Base-by-base conservation (phyloP, 2,888 invertebrate species). In the Drosophila mercatorum region DNA sequence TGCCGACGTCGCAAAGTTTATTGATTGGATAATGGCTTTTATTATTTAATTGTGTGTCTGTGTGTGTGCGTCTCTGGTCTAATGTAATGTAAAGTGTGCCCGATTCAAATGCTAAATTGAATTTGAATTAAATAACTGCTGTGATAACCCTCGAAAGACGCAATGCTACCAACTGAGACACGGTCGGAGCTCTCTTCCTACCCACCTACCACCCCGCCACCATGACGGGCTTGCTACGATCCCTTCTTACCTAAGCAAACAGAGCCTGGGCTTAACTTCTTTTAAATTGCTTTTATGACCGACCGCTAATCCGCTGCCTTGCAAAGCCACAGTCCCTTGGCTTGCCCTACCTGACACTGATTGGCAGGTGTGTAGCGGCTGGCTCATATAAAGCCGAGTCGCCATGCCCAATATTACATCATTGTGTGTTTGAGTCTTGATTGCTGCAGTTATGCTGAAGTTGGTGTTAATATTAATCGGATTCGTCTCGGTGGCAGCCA, bases 1-100 rank as follows among this genome's bases (percentile, higher is more conserved):
- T 85, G 95, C 95, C 0, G 96, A 96, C 83, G 92, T 94, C n/a
- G 94, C 95, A 0, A 93, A 95, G 86, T 94, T 94, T 88, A 91
- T 93, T 51, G 87, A 92, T 47, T 95, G 95, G 95, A 94, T 95
- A 38, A 86, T 84, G 74, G 90, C 92, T 17, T 92, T 92, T 78
- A 84, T 90, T 26, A 80, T 89, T 47, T 91, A 88, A 63, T 47
- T n/a, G 4, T 17, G n/a, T 51, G n/a, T 11, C 1, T 31, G n/a
- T 51, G n/a, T 11, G 1, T 31, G n/a, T 4, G 47, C 10, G 31
- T 34, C n/a, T 5, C 49, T 40, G 12, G 22, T 49, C 10, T 10
- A n/a, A 26, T 53, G 53, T 47, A 41, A 34, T 56, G 22, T 63
- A 34, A 57, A 43, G 26, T 59, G n/a, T 28, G 3, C 31, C 28